Evolutionary conservation across 2,797 vertebrate species (phyloP).

Genomic region (Steatocranus sp.): DNA sequence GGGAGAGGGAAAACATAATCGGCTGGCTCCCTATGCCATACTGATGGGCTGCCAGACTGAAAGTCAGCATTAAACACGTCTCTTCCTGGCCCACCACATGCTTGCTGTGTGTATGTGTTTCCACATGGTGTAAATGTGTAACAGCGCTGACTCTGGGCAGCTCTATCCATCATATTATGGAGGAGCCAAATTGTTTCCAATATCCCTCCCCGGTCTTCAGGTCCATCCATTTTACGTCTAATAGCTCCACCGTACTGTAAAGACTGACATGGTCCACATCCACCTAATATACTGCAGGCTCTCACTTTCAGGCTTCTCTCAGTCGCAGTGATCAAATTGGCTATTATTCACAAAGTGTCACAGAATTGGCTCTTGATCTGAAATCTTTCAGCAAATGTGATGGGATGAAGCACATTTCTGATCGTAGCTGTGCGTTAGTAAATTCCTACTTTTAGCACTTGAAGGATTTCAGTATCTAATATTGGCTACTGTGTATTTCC

Average conservation of each 20-base stretch:
- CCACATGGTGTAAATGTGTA: background rate
- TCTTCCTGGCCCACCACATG: background rate
- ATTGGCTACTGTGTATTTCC: background rate
- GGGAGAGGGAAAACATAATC: background rate
- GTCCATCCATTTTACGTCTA: slow-evolving; percentile 35
- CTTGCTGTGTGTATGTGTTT: background rate
- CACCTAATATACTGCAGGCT: slow-evolving; percentile 6
- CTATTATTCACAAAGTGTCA: slow-evolving; percentile 29
- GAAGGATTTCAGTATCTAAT: background rate
- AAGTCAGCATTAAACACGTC: slow-evolving; percentile 8
- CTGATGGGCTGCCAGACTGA: slow-evolving; percentile 4
- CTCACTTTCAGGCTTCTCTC: slow-evolving; percentile 1
- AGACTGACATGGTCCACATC: slow-evolving; percentile 46
- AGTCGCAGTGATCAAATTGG: slow-evolving; percentile 1
- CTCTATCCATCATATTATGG: slow-evolving; percentile 41
- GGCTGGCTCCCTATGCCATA: background rate
- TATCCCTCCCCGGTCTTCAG: slow-evolving; percentile 27
- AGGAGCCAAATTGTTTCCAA: slow-evolving; percentile 33
- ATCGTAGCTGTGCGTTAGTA: background rate
- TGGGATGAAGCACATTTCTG: background rate
- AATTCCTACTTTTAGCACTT: background rate
- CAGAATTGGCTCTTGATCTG: background rate
- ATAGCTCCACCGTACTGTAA: slow-evolving; percentile 25
- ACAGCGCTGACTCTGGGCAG: background rate
- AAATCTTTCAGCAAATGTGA: slow-evolving; percentile 4